Evolutionary conservation across 2,113 vertebrate genomes (phyloP), one percentile per base, ranked within the genome.

Genomic region (Bos javanicus): DNA sequence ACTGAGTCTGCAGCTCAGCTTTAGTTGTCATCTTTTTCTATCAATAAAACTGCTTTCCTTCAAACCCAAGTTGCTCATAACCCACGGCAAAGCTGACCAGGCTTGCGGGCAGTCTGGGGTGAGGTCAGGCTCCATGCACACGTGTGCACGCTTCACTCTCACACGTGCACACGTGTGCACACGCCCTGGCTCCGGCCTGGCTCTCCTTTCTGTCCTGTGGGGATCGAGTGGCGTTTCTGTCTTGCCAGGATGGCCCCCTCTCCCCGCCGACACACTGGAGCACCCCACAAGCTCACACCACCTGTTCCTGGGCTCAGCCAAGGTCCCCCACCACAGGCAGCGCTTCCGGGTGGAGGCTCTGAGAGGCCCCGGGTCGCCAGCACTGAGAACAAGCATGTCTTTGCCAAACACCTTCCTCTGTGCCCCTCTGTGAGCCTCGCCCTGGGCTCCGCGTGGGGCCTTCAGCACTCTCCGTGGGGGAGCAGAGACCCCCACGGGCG

Each of bases 251-350:
- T 2, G 1, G 8, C 62, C 82, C 39, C 33, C 15, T n/a, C 1
- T 4, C 54, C 3, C 17, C 2, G 39, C 54, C 2, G 8, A 15
- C 36, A 12, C 48, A 33, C 13, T 0, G 0, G 17, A 33, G 28
- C 4, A 0, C 7, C 74, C 8, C 59, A 4, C 14, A 19, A 36
- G n/a, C 36, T 39, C 21, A 0, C 3, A 3, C 11, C 26, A 0
- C 26, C 7, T 16, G 0, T 30, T 33, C 89, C 12, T 28, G 5
- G 43, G 36, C 43, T 6, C 1, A 2, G 33, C 67, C 2, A 6
- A 3, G 30, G 14, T 1, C 28, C n/a, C 92, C 17, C 14, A 7
- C 5, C 12, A 1, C 4, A 1, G 33, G 16, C 43, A 0, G 2
- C 0, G 7, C 23, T 36, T 14, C 30, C 46, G 23, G 50, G 28